A percentile compares a stretch with the other conserved stretches of the same genome.
Conservation (phyloP, 2,113 vertebrate species). For the Cromileptes altivelis region DNA sequence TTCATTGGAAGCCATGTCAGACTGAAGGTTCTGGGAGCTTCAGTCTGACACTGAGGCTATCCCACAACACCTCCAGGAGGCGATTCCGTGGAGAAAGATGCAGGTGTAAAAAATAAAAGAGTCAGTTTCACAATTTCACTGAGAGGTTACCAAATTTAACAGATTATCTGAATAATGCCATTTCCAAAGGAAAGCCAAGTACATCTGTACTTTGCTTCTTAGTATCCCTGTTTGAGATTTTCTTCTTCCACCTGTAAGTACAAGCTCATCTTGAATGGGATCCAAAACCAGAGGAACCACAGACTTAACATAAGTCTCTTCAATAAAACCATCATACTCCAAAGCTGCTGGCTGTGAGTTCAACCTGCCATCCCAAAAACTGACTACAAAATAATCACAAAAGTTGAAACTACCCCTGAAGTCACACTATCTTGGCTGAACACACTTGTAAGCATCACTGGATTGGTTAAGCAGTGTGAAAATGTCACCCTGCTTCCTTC, state of each 20-base stretch:
- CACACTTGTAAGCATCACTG: not conserved
- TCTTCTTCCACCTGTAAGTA: not conserved
- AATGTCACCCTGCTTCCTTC: constrained; percentile 10
- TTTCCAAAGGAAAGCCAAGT: not conserved
- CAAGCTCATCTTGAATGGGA: not conserved
- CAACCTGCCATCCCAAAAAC: not conserved
- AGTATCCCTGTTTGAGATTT: not conserved
- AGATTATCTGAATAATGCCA: not conserved
- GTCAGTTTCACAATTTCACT: not conserved
- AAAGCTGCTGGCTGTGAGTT: not conserved
- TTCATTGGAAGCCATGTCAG: too few relatives aligned
- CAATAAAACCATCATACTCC: not conserved
- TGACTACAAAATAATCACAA: not conserved
- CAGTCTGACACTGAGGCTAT: too few relatives aligned
- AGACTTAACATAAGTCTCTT: constrained; percentile 8
- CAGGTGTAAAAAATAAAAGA: too few relatives aligned
- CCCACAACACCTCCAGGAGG: too few relatives aligned
- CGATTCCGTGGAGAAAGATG: not conserved
- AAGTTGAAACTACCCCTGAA: not conserved
- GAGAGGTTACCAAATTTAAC: not conserved
- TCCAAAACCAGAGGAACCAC: not conserved
- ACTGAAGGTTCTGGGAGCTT: too few relatives aligned
- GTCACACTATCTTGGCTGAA: not conserved
- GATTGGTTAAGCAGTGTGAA: constrained; percentile 11
- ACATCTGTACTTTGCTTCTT: not conserved